Conservation (phyloP, 2,888 invertebrate genomes). For the Stenotaenia linearis region DNA sequence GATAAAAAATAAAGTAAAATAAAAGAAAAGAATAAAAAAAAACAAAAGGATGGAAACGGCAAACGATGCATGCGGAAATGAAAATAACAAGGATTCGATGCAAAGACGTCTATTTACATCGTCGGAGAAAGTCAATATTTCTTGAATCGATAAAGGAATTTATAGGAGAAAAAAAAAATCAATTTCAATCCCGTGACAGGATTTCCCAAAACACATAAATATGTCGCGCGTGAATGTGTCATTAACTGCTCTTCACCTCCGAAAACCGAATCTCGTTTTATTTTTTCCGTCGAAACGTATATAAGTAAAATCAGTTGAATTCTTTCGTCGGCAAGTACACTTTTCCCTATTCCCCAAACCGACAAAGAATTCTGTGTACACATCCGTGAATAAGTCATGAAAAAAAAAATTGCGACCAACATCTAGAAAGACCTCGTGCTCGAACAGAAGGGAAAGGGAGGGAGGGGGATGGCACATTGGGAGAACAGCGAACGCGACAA, state of each 20-base stretch:
- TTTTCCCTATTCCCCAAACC: neutral
- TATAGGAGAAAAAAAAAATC: neutral
- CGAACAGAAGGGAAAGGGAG: neutral
- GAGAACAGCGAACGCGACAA: conserved; percentile 24
- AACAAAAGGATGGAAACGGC: too few species aligned
- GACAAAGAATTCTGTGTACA: neutral
- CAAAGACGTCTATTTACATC: neutral
- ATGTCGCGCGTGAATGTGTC: conserved; percentile 1
- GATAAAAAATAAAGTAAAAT: neutral
- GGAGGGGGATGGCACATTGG: neutral
- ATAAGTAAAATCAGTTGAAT: neutral
- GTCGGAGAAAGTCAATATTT: neutral
- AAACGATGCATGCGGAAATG: neutral
- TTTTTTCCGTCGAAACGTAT: neutral
- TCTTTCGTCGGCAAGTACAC: neutral
- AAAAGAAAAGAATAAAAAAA: neutral
- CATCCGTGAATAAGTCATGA: neutral
- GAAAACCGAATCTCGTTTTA: neutral
- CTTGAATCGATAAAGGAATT: neutral
- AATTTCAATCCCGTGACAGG: conserved; percentile 4
- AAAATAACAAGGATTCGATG: neutral
- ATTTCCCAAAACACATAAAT: conserved; percentile 13
- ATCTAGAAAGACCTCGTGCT: neutral
- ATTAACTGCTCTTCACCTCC: conserved; percentile 1
- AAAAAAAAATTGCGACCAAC: neutral